Base-by-base conservation (phyloP, 2,113 vertebrate species). In the Butorides virescens region DNA sequence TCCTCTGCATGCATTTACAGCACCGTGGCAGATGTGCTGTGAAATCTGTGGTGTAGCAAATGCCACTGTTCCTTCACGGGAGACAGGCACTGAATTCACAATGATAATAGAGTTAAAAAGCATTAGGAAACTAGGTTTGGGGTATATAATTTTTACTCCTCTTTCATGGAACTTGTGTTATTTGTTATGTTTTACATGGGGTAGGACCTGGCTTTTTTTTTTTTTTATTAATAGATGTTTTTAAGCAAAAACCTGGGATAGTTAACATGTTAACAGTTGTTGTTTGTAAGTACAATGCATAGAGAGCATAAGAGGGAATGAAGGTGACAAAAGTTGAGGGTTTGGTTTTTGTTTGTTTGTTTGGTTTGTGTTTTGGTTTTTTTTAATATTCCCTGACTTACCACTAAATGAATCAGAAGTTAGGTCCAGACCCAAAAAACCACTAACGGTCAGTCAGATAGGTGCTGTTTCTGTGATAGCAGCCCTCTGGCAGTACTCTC, bases 1-100 rank as follows among this genome's bases (percentile, higher is more conserved):
- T 97, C 75, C 96, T 97, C 93, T 96, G 71, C 73, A 80, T 95
- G 93, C 93, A 70, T 95, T 97, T 96, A 56, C 95, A 97, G 96
- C 95, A 92, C 59, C 30, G 20, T 6, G 21, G 92, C 97, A 98
- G 97, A 97, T 98, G 97, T 97, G 97, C 88, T 95, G 97, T 95
- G 92, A 97, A 97, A 96, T 97, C 96, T 96, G 93, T 83, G 91
- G 90, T 95, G 95, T 47, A 92, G 97, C 96, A 97, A 97, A 96
- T 96, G 96, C 97, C 94, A 94, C 94, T 93, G 94, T 96, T 93
- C 93, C 91, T 97, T 85, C 62, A 59, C 72, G 70, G 91, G 95
- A 95, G 90, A 97, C 97, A 93, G 94, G 72, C 17, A 7, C 72
- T 3, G 86, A 98, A 98, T 97, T 87, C 95, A 96, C 94, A 97